These are phyloP conservation scores for Heliothis virescens DNA, from an alignment of 1,140 invertebrate genomes.

Conservation along the genomic window DNA sequence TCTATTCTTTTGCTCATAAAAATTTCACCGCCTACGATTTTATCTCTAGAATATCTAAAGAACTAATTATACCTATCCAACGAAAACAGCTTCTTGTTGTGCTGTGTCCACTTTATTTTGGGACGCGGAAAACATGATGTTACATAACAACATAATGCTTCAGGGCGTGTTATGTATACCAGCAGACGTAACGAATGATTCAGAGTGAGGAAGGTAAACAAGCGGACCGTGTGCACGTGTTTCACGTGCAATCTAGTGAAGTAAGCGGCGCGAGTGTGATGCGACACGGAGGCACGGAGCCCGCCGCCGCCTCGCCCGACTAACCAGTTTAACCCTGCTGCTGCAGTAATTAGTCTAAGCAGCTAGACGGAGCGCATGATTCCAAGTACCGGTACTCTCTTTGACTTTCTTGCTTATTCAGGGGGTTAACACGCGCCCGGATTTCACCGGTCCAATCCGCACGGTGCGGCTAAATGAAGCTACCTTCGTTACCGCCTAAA, in stretches of 20 bases:
- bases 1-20: too few relatives aligned
- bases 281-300: constrained; percentile 51
- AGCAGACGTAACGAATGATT: constrained; percentile 22
- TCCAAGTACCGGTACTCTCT: constrained; percentile 65
- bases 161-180: background rate
- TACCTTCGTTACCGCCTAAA: constrained; percentile 18
- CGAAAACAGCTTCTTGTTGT: too few relatives aligned
- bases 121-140: background rate
- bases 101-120: background rate
- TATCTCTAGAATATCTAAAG: too few relatives aligned
- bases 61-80: too few relatives aligned
- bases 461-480: constrained; percentile 30
- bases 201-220: constrained; percentile 34
- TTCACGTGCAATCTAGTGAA: constrained; percentile 55
- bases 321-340: constrained; percentile 74
- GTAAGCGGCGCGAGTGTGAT: constrained; percentile 53
- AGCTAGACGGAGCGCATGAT: constrained; percentile 64
- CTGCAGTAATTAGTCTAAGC: constrained; percentile 80
- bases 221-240: constrained; percentile 28
- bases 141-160: background rate
- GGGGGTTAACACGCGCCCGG: constrained; percentile 55
- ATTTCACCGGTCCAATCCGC: constrained; percentile 58
- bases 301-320: constrained; percentile 48
- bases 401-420: constrained; percentile 64
- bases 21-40: too few relatives aligned